Conservation (phyloP, 2,113 vertebrate species). For the Tachysurus fulvidraco region DNA sequence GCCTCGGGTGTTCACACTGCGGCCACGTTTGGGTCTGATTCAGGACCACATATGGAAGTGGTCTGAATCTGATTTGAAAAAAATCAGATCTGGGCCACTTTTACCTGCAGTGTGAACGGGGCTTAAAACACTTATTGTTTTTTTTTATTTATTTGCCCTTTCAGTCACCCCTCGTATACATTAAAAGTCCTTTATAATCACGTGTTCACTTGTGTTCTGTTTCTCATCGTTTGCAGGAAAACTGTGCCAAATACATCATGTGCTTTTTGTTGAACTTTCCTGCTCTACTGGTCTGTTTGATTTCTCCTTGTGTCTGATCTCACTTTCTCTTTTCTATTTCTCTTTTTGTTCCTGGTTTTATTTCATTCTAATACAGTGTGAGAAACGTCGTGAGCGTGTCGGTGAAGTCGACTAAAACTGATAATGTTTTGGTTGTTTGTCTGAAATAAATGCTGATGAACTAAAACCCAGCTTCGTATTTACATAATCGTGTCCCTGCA, state of each 20-base stretch:
- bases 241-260: neutral
- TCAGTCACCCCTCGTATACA: no score
- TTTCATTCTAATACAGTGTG: neutral
- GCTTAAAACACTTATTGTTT: no score
- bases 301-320: neutral
- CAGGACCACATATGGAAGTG: no score
- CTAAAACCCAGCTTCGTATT: neutral
- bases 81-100: no score
- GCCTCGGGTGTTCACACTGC: no score
- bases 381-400: neutral
- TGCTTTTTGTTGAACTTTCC: neutral
- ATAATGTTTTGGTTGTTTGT: neutral
- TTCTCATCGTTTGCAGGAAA: neutral
- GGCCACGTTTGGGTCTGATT: no score
- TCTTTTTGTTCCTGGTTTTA: neutral
- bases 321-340: neutral
- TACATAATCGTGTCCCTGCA: neutral
- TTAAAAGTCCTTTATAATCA: no score
- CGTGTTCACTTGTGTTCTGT: neutral
- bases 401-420: neutral
- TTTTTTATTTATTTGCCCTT: no score
- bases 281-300: slow-evolving; percentile 6
- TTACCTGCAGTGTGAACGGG: no score
- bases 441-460: neutral
- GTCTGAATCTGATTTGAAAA: no score